A percentile compares a stretch with the other conserved stretches of the same genome.
These are phyloP conservation scores for Neria commutata DNA, from an alignment of 2,888 invertebrate genomes.

Conservation along the genomic window DNA sequence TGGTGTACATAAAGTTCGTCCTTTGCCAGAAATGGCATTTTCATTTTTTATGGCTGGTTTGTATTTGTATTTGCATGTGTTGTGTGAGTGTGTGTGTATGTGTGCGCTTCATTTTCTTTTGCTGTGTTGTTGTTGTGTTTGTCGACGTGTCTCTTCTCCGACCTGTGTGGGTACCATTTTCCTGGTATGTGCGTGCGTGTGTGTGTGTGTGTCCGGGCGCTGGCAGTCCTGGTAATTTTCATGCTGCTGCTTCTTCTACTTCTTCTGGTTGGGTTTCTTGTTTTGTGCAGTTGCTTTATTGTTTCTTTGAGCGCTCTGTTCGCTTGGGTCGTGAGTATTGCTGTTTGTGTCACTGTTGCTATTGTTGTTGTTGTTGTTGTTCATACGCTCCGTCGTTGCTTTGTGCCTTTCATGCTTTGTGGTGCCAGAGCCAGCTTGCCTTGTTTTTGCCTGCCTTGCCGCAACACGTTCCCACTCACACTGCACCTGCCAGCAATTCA, in stretches of 20 bases:
- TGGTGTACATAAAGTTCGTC: too few relatives aligned
- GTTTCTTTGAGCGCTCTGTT: neutral
- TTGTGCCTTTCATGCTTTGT: too few relatives aligned
- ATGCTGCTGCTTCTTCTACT: neutral
- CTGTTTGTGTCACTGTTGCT: conserved; percentile 6
- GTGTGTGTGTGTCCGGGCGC: neutral
- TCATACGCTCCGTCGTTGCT: neutral
- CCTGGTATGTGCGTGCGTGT: neutral
- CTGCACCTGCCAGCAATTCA: too few relatives aligned
- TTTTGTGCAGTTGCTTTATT: neutral
- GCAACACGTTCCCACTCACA: neutral
- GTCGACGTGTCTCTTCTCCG: neutral
- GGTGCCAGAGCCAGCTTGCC: too few relatives aligned
- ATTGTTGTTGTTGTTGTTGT: conserved; percentile 10
- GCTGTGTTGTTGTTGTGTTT: conserved; percentile 7
- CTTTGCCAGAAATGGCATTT: too few relatives aligned
- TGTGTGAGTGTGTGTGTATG: conserved; percentile 6
- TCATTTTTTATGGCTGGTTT: too few relatives aligned
- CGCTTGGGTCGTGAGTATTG: neutral
- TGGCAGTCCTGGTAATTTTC: too few relatives aligned
- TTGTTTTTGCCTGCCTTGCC: too few relatives aligned
- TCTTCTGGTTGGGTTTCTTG: too few relatives aligned
- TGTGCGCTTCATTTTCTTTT: neutral
- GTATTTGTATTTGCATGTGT: neutral
- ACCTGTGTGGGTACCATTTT: neutral